Evolutionary conservation across 1,140 invertebrate species (phyloP).

Genomic region (Tetramorium parvispinum): DNA sequence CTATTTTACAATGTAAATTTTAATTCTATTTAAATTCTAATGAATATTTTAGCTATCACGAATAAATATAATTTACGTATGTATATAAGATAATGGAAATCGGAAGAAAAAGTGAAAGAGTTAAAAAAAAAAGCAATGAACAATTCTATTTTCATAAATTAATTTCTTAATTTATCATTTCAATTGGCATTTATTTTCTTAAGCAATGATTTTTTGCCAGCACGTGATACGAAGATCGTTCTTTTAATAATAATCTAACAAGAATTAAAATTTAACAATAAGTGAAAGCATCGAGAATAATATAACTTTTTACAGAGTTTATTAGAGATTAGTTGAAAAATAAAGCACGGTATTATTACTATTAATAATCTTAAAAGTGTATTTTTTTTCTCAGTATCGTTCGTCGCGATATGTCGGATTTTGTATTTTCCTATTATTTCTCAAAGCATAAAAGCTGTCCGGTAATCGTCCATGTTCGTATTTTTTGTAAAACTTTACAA

Average conservation of each 20-base stretch:
- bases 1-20: not conserved
- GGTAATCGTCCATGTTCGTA: not conserved
- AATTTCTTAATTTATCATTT: not conserved
- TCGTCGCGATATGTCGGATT: not conserved
- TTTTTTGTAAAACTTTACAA: conserved; percentile 10
- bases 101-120: not conserved
- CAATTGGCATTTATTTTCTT: not conserved
- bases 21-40: not conserved
- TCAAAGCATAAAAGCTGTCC: conserved; percentile 29
- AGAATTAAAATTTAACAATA: not conserved
- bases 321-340: not conserved
- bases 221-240: not conserved
- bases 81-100: not conserved
- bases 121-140: not conserved
- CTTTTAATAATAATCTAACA: not conserved
- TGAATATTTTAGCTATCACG: not conserved
- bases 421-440: not conserved
- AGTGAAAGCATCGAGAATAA: not conserved
- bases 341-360: not conserved
- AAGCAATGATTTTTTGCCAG: not conserved
- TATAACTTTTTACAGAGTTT: not conserved
- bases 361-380: not conserved
- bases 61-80: not conserved
- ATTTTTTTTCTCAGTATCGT: not conserved
- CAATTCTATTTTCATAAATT: not conserved